Percentiles rank a stretch among this genome's conserved stretches.
These are phyloP conservation scores for Dysidea cf. avara DNA, from an alignment of 37 sponge, comb jelly and placozoan species.

Conservation along the genomic window DNA sequence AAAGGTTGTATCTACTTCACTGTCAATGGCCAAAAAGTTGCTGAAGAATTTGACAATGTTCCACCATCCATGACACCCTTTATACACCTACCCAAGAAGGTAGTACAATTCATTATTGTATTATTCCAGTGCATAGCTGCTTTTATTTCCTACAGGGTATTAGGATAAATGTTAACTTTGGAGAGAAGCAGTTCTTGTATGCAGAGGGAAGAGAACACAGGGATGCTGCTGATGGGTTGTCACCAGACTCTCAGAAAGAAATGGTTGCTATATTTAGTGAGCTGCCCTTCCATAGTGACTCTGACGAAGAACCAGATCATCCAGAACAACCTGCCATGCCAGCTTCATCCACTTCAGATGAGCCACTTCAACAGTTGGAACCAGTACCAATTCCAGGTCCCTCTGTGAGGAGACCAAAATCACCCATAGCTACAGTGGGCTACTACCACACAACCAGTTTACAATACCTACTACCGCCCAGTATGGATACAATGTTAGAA, in stretches of 20 bases:
- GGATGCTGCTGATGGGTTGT: slow-evolving; percentile 66
- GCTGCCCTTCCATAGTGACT: slow-evolving; percentile 67
- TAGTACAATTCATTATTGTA: not conserved
- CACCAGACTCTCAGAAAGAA: slow-evolving; percentile 58
- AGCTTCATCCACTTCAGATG: not conserved
- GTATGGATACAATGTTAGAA: slow-evolving; percentile 81
- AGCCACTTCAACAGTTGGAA: not conserved
- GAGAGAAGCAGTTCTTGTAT: slow-evolving; percentile 75
- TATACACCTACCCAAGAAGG: slow-evolving; percentile 85
- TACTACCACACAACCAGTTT: slow-evolving; percentile 64
- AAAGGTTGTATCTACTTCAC: slow-evolving; percentile 85
- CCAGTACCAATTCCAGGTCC: slow-evolving; percentile 19
- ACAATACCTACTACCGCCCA: slow-evolving; percentile 40
- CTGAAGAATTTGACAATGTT: slow-evolving; percentile 42
- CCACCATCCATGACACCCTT: slow-evolving; percentile 78
- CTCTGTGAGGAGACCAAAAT: slow-evolving; percentile 33
- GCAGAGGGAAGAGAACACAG: slow-evolving; percentile 76
- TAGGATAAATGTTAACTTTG: slow-evolving; percentile 87
- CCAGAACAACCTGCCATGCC: not conserved
- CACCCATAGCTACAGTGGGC: slow-evolving; percentile 57
- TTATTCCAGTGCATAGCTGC: not conserved
- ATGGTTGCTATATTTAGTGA: slow-evolving; percentile 52
- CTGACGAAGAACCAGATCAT: slow-evolving; percentile 14
- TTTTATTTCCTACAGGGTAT: slow-evolving; percentile 39
- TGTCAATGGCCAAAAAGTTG: slow-evolving; percentile 65